Conservation (phyloP, 2,888 invertebrate genomes). For the Aleiodes leptofemur region DNA sequence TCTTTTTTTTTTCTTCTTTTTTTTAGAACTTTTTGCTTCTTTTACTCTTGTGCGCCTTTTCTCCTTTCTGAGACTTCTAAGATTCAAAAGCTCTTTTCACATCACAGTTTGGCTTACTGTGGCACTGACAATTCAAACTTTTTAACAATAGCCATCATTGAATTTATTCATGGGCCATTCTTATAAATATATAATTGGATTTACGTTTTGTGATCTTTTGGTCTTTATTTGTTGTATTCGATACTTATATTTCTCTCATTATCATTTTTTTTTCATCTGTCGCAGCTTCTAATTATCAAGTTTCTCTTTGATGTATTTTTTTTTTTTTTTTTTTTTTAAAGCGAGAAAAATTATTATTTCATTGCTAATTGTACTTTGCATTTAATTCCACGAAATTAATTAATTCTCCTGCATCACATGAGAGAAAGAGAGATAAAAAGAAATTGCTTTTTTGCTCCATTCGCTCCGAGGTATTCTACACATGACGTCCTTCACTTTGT, state of each 20-base stretch:
- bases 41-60: neutral
- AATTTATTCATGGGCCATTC: neutral
- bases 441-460: neutral
- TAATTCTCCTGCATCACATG: too few species aligned
- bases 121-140: slow-evolving; percentile 46
- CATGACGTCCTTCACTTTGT: neutral
- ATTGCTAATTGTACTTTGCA: too few species aligned
- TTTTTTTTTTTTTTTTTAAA: too few species aligned
- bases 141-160: slow-evolving; percentile 46
- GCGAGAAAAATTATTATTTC: too few species aligned
- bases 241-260: too few species aligned
- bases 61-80: slow-evolving; percentile 34
- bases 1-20: neutral
- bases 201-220: neutral
- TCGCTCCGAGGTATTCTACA: neutral
- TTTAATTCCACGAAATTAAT: too few species aligned
- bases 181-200: neutral
- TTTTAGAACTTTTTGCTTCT: slow-evolving; percentile 14
- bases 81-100: slow-evolving; percentile 39
- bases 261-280: too few species aligned
- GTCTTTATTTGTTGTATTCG: neutral
- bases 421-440: too few species aligned
- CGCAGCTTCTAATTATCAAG: too few species aligned
- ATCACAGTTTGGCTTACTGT: slow-evolving; percentile 30
- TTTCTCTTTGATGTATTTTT: too few species aligned